Conservation (phyloP, 2,888 invertebrate genomes). For the Ctena decussata region DNA sequence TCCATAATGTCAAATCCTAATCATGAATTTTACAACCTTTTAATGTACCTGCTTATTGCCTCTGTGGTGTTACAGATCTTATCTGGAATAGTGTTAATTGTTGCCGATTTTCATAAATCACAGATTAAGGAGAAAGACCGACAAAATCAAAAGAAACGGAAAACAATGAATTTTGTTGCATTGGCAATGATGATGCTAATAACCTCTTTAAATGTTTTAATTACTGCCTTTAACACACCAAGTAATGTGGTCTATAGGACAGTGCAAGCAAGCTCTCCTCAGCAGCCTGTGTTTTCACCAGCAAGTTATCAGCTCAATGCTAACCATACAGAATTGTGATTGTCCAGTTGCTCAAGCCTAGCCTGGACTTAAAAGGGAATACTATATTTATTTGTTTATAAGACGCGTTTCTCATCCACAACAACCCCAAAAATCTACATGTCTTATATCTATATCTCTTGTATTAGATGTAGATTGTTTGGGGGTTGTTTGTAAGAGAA, state of each 20-base stretch:
- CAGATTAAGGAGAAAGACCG: conserved; percentile 50
- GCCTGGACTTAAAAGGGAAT: too few species aligned
- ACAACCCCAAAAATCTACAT: too few species aligned
- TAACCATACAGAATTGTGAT: conserved; percentile 7
- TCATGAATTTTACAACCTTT: conserved; percentile 57
- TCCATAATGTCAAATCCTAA: conserved; percentile 48
- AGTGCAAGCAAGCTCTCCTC: background rate
- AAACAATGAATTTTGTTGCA: conserved; percentile 54
- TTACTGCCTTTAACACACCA: conserved; percentile 60
- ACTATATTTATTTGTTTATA: too few species aligned
- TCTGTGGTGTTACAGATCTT: conserved; percentile 60
- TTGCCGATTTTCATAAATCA: conserved; percentile 61
- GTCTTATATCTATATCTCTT: too few species aligned
- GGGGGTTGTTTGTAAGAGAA: too few species aligned
- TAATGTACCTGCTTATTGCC: conserved; percentile 45
- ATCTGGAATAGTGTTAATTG: conserved; percentile 53
- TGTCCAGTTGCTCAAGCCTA: too few species aligned
- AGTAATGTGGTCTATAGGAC: background rate
- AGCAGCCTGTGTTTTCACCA: conserved; percentile 1
- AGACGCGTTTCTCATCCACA: too few species aligned
- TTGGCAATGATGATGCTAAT: conserved; percentile 55
- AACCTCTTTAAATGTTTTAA: conserved; percentile 62
- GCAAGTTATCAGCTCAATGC: background rate
- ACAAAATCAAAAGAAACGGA: conserved; percentile 49
- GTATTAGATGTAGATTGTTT: too few species aligned